Conservation (phyloP, 2,113 vertebrate species). For the Spea bombifrons region DNA sequence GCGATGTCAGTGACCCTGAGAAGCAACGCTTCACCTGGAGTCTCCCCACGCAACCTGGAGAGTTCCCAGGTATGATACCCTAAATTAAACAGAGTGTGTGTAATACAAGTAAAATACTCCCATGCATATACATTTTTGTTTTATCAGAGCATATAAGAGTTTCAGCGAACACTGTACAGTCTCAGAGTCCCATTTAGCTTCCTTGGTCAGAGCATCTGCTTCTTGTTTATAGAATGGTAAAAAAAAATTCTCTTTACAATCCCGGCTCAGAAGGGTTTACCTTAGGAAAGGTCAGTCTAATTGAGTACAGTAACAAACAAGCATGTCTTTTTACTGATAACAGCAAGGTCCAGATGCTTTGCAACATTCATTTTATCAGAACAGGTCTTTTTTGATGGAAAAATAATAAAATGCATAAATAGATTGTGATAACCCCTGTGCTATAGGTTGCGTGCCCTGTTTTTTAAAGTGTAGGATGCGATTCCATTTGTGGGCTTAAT, state of each 20-base stretch:
- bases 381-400: conserved; percentile 9
- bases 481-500: too few species aligned
- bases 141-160: conserved; percentile 23
- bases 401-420: not conserved
- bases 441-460: not conserved
- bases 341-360: conserved; percentile 33
- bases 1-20: too few species aligned
- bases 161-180: not conserved
- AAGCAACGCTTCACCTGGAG: too few species aligned
- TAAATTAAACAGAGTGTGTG: not conserved
- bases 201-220: conserved; percentile 32
- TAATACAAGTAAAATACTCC: not conserved
- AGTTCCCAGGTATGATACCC: not conserved
- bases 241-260: conserved; percentile 16
- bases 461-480: not conserved
- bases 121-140: conserved; percentile 7
- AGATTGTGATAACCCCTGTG: not conserved
- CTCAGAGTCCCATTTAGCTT: conserved; percentile 8
- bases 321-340: conserved; percentile 21
- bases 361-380: conserved; percentile 6
- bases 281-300: conserved; percentile 42
- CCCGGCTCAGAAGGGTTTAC: conserved; percentile 32
- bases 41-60: too few species aligned
- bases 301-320: conserved; percentile 28
- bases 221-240: conserved; percentile 36